A percentile compares a stretch with the other conserved stretches of the same genome.
phyloP scores from a whole-genome alignment of 2,797 vertebrate genomes.

The Kryptolebias ocellatus region DNA sequence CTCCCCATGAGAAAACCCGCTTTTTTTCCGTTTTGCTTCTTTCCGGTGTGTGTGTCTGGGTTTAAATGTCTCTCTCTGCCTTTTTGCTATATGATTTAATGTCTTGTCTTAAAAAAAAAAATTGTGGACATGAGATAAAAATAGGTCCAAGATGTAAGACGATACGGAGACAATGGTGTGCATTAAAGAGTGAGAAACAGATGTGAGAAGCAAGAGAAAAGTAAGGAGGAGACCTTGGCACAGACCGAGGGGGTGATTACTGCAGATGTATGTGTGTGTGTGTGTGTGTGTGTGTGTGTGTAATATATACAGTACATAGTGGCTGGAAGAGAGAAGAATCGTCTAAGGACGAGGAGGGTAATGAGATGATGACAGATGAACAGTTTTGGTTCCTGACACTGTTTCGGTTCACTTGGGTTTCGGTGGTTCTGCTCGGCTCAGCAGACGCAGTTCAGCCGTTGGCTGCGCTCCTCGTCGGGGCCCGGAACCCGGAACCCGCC shows the following conservation, averaged over 20 bases:
- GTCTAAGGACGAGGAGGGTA: conserved; percentile 25
- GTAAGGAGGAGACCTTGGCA: neutral
- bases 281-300: no score
- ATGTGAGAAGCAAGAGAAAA: conserved; percentile 6
- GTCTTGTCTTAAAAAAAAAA: no score
- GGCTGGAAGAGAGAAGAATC: neutral
- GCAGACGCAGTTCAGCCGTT: conserved; percentile 69
- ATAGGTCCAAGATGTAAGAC: conserved; percentile 2
- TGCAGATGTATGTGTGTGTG: neutral
- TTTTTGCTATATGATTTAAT: no score
- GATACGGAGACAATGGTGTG: neutral
- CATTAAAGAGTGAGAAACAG: neutral
- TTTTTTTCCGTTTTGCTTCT: no score
- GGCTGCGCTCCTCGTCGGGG: conserved; percentile 43
- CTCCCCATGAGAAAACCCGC: no score
- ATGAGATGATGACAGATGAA: conserved; percentile 20
- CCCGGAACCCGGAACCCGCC: conserved; percentile 52
- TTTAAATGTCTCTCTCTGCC: no score
- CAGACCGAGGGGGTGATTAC: neutral
- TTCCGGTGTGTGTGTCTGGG: no score
- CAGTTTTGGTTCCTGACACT: conserved; percentile 19
- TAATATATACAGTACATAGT: neutral
- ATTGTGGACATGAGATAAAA: no score
- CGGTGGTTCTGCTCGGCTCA: conserved; percentile 29
- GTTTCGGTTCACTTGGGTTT: conserved; percentile 29